Evolutionary conservation across 1,140 invertebrate genomes (phyloP).

Genomic region (Latrodectus geometricus): DNA sequence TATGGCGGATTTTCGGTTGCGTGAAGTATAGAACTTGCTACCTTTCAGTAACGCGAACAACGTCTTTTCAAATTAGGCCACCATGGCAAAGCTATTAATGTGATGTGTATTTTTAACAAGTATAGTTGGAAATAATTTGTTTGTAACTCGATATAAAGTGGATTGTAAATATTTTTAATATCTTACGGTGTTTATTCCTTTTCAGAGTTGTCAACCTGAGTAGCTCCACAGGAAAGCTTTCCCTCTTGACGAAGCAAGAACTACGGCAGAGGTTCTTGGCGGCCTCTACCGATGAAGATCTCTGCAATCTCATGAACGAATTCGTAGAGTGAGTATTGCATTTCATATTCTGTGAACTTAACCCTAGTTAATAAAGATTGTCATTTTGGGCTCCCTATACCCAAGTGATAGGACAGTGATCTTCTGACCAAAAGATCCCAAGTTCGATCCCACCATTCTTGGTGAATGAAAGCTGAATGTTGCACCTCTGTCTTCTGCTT

Average conservation of each 20-base stretch:
- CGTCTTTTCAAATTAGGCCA: too few species aligned
- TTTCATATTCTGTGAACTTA: not conserved
- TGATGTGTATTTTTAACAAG: too few species aligned
- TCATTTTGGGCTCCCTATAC: not conserved
- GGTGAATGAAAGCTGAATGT: too few species aligned
- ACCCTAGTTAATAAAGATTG: not conserved
- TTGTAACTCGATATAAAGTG: too few species aligned
- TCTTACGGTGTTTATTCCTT: not conserved
- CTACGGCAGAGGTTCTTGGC: constrained; percentile 73
- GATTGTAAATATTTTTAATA: too few species aligned
- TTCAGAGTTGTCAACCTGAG: constrained; percentile 80
- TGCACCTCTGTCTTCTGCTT: too few species aligned
- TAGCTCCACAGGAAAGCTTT: constrained; percentile 73
- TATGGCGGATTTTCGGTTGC: too few species aligned
- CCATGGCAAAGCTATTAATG: too few species aligned
- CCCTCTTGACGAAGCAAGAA: constrained; percentile 66
- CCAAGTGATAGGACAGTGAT: not conserved
- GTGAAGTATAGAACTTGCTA: too few species aligned
- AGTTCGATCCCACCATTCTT: too few species aligned
- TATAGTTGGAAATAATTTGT: too few species aligned
- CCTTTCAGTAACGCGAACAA: too few species aligned
- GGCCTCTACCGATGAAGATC: constrained; percentile 72
- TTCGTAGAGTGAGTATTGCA: constrained; percentile 74
- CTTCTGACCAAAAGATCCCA: not conserved
- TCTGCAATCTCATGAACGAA: constrained; percentile 75